Evolutionary conservation across 2,797 vertebrate species (phyloP).

Genomic region (Tokudaia tokunoshimensis): DNA sequence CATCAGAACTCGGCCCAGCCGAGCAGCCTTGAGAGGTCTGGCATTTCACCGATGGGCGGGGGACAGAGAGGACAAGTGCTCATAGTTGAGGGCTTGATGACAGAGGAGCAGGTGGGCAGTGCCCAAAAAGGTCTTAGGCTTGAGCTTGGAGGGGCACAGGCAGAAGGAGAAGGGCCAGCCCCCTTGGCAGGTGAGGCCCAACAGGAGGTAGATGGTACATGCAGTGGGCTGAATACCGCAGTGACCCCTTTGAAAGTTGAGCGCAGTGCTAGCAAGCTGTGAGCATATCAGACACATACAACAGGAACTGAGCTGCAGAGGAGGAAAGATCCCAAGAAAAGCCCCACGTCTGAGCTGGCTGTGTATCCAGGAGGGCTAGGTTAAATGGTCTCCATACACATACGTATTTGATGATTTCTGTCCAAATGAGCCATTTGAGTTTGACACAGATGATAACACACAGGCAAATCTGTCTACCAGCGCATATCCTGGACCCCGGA

Average conservation of each 20-base stretch:
- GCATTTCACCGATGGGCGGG: conserved; percentile 49
- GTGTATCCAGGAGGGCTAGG: neutral
- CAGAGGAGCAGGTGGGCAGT: conserved; percentile 82
- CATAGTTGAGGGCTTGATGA: conserved; percentile 78
- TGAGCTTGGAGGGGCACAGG: conserved; percentile 40
- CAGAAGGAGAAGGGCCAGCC: neutral
- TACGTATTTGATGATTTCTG: conserved; percentile 18
- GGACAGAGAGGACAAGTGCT: conserved; percentile 54
- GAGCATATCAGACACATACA: conserved; percentile 24
- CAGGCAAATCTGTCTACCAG: neutral
- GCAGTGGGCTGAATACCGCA: conserved; percentile 4
- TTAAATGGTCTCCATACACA: neutral
- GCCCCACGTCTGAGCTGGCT: neutral
- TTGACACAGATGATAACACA: conserved; percentile 6
- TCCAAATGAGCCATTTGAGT: neutral
- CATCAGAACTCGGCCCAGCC: conserved; percentile 42
- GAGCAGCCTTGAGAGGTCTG: conserved; percentile 47
- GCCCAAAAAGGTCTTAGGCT: conserved; percentile 71
- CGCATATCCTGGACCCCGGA: neutral
- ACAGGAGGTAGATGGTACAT: conserved; percentile 48
- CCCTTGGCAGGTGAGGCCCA: conserved; percentile 65
- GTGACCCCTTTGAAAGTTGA: conserved; percentile 61
- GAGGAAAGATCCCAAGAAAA: conserved; percentile 36
- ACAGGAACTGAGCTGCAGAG: neutral
- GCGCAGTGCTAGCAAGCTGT: conserved; percentile 68